Percentiles rank a stretch among this genome's conserved stretches.
Evolutionary conservation across 2,797 vertebrate genomes (phyloP).

Genomic region (Gastrophryne carolinensis): DNA sequence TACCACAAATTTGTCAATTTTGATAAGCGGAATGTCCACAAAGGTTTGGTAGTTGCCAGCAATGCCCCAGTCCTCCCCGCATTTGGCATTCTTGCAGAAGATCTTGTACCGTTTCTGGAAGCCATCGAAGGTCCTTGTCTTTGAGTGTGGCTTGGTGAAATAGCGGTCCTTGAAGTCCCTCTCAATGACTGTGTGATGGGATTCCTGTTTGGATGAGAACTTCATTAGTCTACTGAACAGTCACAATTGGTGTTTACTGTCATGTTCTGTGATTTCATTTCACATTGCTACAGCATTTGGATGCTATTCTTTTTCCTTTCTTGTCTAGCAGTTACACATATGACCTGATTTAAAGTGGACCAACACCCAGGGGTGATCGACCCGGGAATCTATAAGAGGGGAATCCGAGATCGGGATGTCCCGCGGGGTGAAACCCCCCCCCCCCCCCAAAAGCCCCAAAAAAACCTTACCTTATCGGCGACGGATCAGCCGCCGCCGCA

Average conservation of each 20-base stretch:
- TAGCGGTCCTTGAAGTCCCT: slow-evolving; percentile 60
- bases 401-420: too few species aligned
- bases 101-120: slow-evolving; percentile 70
- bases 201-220: slow-evolving; percentile 56
- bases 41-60: slow-evolving; percentile 63
- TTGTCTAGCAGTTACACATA: too few species aligned
- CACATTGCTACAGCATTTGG: too few species aligned
- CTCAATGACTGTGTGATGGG: slow-evolving; percentile 70
- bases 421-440: too few species aligned
- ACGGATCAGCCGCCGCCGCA: too few species aligned
- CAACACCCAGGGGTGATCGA: too few species aligned
- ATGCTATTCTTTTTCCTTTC: too few species aligned
- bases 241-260: not conserved
- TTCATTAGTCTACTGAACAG: too few species aligned
- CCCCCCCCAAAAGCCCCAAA: too few species aligned
- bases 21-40: slow-evolving; percentile 71
- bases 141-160: slow-evolving; percentile 55
- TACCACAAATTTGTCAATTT: slow-evolving; percentile 73
- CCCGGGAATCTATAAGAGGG: too few species aligned
- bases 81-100: slow-evolving; percentile 59
- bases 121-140: slow-evolving; percentile 10
- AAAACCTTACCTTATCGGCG: too few species aligned
- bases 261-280: not conserved
- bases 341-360: too few species aligned
- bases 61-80: slow-evolving; percentile 72